phyloP scores from a whole-genome alignment of 2,888 invertebrate genomes.

The Hartigia nigra region DNA sequence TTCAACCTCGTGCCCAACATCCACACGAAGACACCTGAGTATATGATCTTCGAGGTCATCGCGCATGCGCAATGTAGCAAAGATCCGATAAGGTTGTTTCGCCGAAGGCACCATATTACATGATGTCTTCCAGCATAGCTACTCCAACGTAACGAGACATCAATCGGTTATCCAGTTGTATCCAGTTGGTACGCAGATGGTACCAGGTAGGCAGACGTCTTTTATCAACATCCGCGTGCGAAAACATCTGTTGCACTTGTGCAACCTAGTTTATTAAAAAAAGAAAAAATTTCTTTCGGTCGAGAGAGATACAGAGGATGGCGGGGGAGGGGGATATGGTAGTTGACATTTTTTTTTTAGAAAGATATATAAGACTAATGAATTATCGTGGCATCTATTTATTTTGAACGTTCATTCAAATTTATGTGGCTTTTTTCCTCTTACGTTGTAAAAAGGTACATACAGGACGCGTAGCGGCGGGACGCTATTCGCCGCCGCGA shows the following conservation, averaged over 20 bases:
- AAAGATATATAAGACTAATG: not conserved
- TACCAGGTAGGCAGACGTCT: not conserved
- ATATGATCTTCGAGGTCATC: not conserved
- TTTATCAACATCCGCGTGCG: not conserved
- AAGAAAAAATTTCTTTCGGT: not conserved
- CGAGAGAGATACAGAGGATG: not conserved
- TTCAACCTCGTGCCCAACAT: not conserved
- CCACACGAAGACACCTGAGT: not conserved
- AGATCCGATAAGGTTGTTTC: not conserved
- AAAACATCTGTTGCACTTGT: not conserved
- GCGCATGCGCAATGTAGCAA: not conserved
- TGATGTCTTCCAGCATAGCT: not conserved
- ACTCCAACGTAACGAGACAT: not conserved
- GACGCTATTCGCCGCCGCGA: constrained; percentile 20
- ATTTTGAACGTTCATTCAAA: constrained; percentile 35
- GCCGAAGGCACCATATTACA: not conserved
- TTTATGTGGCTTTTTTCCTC: constrained; percentile 24
- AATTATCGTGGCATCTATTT: constrained; percentile 12
- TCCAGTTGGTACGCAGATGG: not conserved
- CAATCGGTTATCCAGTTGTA: not conserved
- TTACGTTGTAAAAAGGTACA: constrained; percentile 49
- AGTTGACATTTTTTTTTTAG: too few relatives aligned
- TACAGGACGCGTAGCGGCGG: constrained; percentile 30
- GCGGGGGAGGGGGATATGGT: too few relatives aligned
- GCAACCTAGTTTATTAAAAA: not conserved